phyloP scores from a whole-genome alignment of 2,888 invertebrate genomes.

The Eutolmus rufibarbis region DNA sequence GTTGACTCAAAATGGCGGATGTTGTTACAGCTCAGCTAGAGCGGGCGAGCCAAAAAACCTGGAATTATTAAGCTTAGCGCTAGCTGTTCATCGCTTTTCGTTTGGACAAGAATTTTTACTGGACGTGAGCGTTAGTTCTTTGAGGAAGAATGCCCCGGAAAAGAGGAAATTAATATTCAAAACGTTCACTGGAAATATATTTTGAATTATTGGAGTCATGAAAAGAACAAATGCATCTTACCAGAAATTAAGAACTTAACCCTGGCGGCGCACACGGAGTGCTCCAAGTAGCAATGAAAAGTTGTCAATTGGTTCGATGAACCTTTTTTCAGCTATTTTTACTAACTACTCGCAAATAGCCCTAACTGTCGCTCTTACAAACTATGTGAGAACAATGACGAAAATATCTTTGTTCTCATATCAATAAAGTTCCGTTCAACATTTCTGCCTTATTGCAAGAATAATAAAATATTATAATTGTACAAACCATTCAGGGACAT shows the following conservation, averaged over 20 bases:
- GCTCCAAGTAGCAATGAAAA: no score
- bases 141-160: not conserved
- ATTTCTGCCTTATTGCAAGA: no score
- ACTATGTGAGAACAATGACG: no score
- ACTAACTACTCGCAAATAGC: no score
- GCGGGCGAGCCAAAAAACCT: not conserved
- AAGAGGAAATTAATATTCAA: not conserved
- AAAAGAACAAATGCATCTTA: not conserved
- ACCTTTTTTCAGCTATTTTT: no score
- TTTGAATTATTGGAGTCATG: not conserved
- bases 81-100: not conserved
- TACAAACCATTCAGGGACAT: no score
- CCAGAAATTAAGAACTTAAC: not conserved
- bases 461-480: no score
- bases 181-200: not conserved
- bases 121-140: not conserved
- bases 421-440: no score
- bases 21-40: not conserved
- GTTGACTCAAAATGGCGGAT: not conserved
- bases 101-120: not conserved
- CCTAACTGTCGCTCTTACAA: no score
- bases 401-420: no score
- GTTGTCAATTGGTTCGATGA: no score
- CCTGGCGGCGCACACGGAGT: no score
- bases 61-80: not conserved